phyloP scores from a whole-genome alignment of 2,113 vertebrate species.

The Ammospiza caudacuta region DNA sequence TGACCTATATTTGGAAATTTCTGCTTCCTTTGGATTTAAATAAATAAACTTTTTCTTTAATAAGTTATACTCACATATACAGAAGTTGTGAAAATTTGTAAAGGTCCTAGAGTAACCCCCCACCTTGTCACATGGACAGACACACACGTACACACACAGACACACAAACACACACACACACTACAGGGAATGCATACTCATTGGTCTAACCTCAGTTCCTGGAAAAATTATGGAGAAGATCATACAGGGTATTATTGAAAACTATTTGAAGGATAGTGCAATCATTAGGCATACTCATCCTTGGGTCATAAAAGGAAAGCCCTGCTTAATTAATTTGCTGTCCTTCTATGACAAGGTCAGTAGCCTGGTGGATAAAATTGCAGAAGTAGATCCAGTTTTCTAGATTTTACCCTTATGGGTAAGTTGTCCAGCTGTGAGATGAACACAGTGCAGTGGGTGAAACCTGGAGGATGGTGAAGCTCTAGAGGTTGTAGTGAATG shows the following conservation, averaged over 20 bases:
- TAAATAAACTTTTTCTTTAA: neutral
- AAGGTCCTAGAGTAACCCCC: fast-evolving
- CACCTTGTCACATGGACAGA: neutral
- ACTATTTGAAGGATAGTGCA: neutral
- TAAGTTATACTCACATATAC: neutral
- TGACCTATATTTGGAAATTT: neutral
- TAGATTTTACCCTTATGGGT: neutral
- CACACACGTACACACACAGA: fast-evolving
- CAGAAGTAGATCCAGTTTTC: neutral
- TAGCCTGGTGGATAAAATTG: neutral
- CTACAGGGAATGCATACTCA: neutral
- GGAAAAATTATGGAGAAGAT: neutral
- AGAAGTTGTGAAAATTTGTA: neutral
- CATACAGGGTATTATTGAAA: neutral
- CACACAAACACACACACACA: neutral
- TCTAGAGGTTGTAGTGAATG: neutral
- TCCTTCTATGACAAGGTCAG: too few relatives aligned
- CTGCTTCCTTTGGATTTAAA: neutral
- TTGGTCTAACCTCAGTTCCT: neutral
- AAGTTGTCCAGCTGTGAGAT: neutral
- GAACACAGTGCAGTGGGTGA: too few relatives aligned
- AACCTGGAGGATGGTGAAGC: fast-evolving
- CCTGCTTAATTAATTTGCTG: neutral
- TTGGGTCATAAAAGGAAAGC: neutral
- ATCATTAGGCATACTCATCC: neutral